Evolutionary conservation across 1,140 invertebrate genomes (phyloP).

Genomic region (Spodoptera litura): DNA sequence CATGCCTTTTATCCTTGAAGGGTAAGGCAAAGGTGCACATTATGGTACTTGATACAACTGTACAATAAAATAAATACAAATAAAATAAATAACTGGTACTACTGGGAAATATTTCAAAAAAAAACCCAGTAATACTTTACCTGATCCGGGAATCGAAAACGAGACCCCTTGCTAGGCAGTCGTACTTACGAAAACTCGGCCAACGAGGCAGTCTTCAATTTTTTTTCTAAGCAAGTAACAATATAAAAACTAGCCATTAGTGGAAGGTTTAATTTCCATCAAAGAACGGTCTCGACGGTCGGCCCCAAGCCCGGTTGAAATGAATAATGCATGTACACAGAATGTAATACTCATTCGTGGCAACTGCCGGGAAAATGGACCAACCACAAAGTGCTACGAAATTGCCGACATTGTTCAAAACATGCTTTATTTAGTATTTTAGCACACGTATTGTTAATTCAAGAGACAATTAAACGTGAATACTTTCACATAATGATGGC

Average conservation of each 20-base stretch:
- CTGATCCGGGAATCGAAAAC: no score
- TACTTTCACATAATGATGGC: conserved; percentile 17
- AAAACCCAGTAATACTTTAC: no score
- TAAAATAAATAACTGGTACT: no score
- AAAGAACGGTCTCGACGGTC: background rate
- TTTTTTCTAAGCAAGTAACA: background rate
- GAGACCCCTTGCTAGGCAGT: no score
- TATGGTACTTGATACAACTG: no score
- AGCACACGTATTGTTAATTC: conserved; percentile 12
- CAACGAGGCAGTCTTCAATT: no score
- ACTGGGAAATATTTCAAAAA: no score
- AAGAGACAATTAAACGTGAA: conserved; percentile 22
- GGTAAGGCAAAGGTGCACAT: no score
- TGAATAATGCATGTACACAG: conserved; percentile 39
- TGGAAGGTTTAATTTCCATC: conserved; percentile 27
- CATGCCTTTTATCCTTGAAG: no score
- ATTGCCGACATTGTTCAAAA: conserved; percentile 30
- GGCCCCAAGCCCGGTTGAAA: background rate
- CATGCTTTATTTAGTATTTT: conserved; percentile 33
- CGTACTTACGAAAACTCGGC: no score
- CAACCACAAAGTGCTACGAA: conserved; percentile 18
- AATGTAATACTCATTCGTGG: conserved; percentile 27
- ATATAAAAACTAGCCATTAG: conserved; percentile 4
- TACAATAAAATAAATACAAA: no score
- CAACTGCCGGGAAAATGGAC: background rate